These are phyloP conservation scores for Pristiophorus japonicus DNA, from an alignment of 2,113 vertebrate genomes.

Conservation along the genomic window DNA sequence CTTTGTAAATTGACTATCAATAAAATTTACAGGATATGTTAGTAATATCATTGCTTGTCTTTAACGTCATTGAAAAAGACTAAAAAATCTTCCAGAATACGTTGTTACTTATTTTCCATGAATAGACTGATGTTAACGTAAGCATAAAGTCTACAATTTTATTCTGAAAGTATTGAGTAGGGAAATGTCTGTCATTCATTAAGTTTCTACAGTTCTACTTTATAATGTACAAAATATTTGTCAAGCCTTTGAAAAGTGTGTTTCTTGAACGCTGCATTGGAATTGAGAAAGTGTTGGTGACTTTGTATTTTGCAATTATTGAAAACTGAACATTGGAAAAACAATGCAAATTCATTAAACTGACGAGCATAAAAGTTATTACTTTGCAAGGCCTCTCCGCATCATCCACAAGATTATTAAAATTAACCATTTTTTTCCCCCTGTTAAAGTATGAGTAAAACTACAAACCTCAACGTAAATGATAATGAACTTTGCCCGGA, in stretches of 20 bases:
- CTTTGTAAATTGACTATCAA: background rate
- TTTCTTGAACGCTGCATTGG: constrained; percentile 19
- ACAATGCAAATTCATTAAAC: constrained; percentile 17
- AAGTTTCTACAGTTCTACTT: constrained; percentile 24
- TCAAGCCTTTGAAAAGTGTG: constrained; percentile 10
- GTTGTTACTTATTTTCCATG: background rate
- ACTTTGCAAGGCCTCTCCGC: background rate
- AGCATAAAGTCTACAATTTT: constrained; percentile 21
- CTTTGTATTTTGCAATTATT: constrained; percentile 33
- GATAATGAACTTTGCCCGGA: background rate
- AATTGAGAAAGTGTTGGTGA: background rate
- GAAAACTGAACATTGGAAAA: background rate
- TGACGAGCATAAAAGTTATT: background rate
- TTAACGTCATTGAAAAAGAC: background rate
- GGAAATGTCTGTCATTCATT: background rate
- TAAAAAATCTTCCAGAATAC: constrained; percentile 17
- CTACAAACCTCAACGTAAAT: background rate
- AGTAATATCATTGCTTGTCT: constrained; percentile 5
- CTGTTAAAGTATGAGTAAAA: background rate
- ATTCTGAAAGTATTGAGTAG: constrained; percentile 21
- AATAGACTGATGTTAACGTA: background rate
- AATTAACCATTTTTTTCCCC: background rate
- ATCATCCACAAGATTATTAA: background rate
- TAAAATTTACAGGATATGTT: background rate
- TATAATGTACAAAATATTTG: constrained; percentile 34